These are phyloP conservation scores for Sinella curviseta DNA, from an alignment of 1,140 invertebrate species.

Conservation along the genomic window DNA sequence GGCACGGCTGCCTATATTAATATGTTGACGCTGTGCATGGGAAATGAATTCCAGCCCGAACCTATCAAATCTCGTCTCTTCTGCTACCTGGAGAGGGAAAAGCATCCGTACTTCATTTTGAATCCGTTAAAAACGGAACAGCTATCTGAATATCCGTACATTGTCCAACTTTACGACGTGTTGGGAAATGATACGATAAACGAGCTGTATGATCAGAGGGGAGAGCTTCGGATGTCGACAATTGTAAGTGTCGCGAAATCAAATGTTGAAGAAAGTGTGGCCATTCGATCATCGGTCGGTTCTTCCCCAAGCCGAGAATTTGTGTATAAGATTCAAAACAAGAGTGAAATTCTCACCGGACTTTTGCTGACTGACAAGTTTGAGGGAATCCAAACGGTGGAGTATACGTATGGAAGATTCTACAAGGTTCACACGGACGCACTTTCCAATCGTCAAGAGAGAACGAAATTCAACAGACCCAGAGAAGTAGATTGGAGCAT, in stretches of 20 bases:
- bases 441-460: too few species aligned
- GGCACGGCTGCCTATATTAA: neutral
- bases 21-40: neutral
- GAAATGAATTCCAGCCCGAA: neutral
- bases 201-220: neutral
- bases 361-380: neutral
- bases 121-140: neutral
- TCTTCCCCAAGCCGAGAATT: too few species aligned
- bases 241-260: neutral
- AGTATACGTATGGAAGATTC: neutral
- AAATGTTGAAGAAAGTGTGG: neutral
- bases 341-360: neutral
- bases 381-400: neutral
- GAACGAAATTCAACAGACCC: neutral
- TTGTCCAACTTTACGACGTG: neutral
- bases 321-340: neutral
- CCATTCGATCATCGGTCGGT: neutral
- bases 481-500: neutral
- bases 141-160: neutral
- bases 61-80: neutral
- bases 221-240: neutral
- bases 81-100: neutral
- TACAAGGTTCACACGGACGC: neutral
- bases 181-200: neutral
- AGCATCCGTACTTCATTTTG: neutral